Base-by-base conservation (phyloP, 2,113 vertebrate species). In the Callipepla californica region DNA sequence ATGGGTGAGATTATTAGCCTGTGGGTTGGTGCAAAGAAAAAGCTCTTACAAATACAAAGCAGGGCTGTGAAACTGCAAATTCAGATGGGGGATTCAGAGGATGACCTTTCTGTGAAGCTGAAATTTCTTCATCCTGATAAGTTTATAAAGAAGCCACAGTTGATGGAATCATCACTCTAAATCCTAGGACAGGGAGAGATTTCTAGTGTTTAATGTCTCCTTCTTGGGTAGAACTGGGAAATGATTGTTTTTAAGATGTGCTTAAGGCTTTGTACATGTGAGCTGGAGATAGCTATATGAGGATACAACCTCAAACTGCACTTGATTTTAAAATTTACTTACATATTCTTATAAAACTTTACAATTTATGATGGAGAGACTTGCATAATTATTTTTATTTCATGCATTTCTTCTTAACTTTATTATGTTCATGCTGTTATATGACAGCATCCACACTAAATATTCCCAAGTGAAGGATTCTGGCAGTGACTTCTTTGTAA, bases 171-270 rank as follows among this genome's bases (percentile, higher is more conserved):
- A 42, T 18, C 11, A 34, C 19, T 48, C 83, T 21, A 87, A 59
- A 53, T n/a, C 15, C 12, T 28, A 12, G 13, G 34, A 15, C 14
- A 59, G 28, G 14, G 83, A 65, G 3, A 80, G 20, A 28, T 59
- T 58, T 67, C 40, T 57, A 19, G 26, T 62, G 32, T 5, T 62
- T 42, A 42, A 32, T n/a, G 15, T 65, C 15, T 59, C 26, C 30
- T 74, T 75, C 7, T 6, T 65, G 30, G n/a, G 30, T 25, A 75
- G 11, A 70, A 11, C 13, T 53, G 40, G n/a, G 45, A 76, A 80
- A 59, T 1, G 1, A 28, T 69, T 14, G 0, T 2, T 62, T 74
- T 74, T 28, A 58, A 53, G 0, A 28, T 2, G 8, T 23, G 47
- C 23, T 36, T 45, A 28, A 47, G 14, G 5, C 1, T 53, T 53